Evolutionary conservation across 2,113 vertebrate genomes (phyloP), one percentile per base, ranked within the genome.

Genomic region (Panurus biarmicus): DNA sequence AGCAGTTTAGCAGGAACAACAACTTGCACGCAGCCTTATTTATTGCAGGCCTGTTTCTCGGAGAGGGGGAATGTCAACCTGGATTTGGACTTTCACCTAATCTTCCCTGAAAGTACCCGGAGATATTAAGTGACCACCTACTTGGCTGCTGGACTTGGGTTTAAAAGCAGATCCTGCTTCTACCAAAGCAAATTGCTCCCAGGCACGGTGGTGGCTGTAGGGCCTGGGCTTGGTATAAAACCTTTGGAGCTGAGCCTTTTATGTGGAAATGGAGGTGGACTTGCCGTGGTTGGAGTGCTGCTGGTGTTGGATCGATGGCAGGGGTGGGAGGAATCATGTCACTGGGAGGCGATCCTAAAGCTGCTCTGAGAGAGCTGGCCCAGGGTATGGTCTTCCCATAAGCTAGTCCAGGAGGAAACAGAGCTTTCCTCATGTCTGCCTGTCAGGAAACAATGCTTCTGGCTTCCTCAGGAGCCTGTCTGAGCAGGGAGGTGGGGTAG

Each of bases 41-140:
- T 97, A 96, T 97, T 93, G 88, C 96, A 95, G 87, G 60, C 69
- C 64, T 96, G 95, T 81, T 95, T 97, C 94, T 91, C 69, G 0
- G 12, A 90, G 95, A 96, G 91, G 33, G 89, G 75, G 75, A 93
- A 95, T 86, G 93, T 97, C 95, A 95, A 48, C 95, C 90, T 96
- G 93, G 94, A 93, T 95, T 95, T 96, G 94, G 96, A 85, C 85
- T 96, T 97, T 86, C 87, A 96, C 95, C 91, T 96, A 91, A 97
- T 96, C 93, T 95, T 91, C 89, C 75, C 93, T 72, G 90, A 86
- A 94, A 74, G 85, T 77, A 89, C 95, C 94, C 6, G 11, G 85
- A 94, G 93, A 93, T 95, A 95, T 94, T 93, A 94, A 95, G 93
- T 81, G 96, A 75, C 95, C 90, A 94, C 94, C 95, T 97, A 95